phyloP scores from a whole-genome alignment of 2,113 vertebrate genomes.

The Sceloporus undulatus region DNA sequence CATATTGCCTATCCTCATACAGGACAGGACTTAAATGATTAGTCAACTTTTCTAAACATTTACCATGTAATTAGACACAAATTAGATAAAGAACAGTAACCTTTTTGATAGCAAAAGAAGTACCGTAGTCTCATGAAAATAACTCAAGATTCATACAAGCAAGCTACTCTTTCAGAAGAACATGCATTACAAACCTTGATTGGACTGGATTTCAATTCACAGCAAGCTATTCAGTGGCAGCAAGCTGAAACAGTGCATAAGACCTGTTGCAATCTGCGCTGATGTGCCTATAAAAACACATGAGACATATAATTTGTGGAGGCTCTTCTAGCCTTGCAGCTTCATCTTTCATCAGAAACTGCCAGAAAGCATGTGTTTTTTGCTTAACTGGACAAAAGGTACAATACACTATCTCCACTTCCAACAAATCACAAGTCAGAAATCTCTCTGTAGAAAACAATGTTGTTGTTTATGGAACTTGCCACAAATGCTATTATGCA shows the following conservation, averaged over 20 bases:
- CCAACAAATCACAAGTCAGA: slow-evolving; percentile 22
- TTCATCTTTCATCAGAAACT: slow-evolving; percentile 24
- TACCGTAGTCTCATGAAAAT: not conserved
- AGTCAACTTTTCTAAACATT: slow-evolving; percentile 1
- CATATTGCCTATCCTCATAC: not conserved
- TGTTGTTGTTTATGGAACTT: slow-evolving; percentile 3
- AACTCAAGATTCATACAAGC: slow-evolving; percentile 1
- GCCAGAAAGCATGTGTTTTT: slow-evolving; percentile 39
- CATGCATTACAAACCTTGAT: slow-evolving; percentile 14
- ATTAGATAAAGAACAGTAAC: slow-evolving; percentile 16
- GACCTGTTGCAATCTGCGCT: slow-evolving; percentile 4
- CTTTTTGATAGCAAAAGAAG: slow-evolving; percentile 15
- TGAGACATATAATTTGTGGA: slow-evolving; percentile 21
- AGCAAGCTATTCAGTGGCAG: slow-evolving; percentile 9
- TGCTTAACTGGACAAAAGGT: slow-evolving; percentile 23
- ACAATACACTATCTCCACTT: not conserved
- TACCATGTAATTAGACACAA: not conserved
- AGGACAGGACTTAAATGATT: not conserved
- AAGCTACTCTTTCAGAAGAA: not conserved
- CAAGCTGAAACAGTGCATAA: slow-evolving; percentile 10
- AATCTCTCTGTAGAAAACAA: slow-evolving; percentile 15
- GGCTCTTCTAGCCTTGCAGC: slow-evolving; percentile 30
- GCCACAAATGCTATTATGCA: slow-evolving; percentile 3
- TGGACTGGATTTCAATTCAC: slow-evolving; percentile 16
- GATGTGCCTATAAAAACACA: slow-evolving; percentile 1